Conservation (phyloP, 2,888 invertebrate genomes). For the Sipunculus nudus region DNA sequence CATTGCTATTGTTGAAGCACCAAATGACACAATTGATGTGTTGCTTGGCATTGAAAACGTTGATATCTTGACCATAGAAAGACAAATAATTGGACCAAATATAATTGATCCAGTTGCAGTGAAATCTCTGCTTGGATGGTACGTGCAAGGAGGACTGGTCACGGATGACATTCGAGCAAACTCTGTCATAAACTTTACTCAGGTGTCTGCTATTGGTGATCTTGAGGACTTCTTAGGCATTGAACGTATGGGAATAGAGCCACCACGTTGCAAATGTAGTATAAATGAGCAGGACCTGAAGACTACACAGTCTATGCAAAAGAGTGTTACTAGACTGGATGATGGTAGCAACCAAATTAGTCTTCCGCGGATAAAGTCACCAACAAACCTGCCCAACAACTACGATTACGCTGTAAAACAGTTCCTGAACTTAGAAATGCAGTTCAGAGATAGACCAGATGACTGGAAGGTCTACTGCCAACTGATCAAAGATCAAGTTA, state of each 20-base stretch:
- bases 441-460: slow-evolving; percentile 1
- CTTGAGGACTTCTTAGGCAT: slow-evolving; percentile 16
- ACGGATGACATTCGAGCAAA: background rate
- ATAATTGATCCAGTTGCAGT: background rate
- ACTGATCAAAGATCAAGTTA: slow-evolving; percentile 14
- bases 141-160: background rate
- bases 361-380: slow-evolving; percentile 16
- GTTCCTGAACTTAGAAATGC: slow-evolving; percentile 9
- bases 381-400: slow-evolving; percentile 9
- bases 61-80: background rate
- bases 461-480: slow-evolving; percentile 10
- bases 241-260: slow-evolving; percentile 1
- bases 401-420: slow-evolving; percentile 17
- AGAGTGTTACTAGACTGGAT: slow-evolving; percentile 8
- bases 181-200: background rate
- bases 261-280: background rate
- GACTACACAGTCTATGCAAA: slow-evolving; percentile 11
- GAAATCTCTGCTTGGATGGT: background rate
- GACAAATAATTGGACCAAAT: background rate
- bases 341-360: slow-evolving; percentile 9
- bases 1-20: background rate
- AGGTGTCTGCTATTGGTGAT: slow-evolving; percentile 7
- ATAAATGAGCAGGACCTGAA: background rate
- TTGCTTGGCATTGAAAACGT: too few species aligned
- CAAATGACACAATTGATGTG: too few species aligned